A percentile compares a stretch with the other conserved stretches of the same genome.
These are phyloP conservation scores for Xiphias gladius DNA, from an alignment of 2,113 vertebrate genomes.

Conservation along the genomic window DNA sequence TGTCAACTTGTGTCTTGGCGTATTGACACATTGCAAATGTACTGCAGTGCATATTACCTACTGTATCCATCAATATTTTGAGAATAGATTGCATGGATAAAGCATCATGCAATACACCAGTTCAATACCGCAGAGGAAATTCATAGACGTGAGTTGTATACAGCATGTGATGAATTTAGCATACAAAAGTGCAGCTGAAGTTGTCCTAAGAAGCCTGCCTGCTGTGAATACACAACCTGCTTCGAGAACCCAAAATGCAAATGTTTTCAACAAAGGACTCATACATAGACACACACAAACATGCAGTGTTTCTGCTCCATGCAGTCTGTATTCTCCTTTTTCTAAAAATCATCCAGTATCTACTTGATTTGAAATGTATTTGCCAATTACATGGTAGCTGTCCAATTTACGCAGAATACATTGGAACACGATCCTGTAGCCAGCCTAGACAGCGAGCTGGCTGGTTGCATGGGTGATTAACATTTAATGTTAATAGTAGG, in stretches of 20 bases:
- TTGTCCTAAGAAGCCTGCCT: conserved; percentile 39
- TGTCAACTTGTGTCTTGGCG: conserved; percentile 54
- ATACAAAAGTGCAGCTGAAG: conserved; percentile 51
- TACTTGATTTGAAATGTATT: conserved; percentile 68
- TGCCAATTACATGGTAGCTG: conserved; percentile 56
- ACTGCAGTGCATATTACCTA: conserved; percentile 14
- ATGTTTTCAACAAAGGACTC: conserved; percentile 39
- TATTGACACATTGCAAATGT: conserved; percentile 59
- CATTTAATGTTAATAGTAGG: conserved; percentile 80
- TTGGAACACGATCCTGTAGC: conserved; percentile 32
- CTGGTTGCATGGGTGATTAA: conserved; percentile 79
- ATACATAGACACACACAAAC: conserved; percentile 21
- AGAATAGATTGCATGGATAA: conserved; percentile 46
- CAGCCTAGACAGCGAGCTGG: conserved; percentile 25
- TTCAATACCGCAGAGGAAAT: conserved; percentile 38
- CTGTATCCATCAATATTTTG: conserved; percentile 49
- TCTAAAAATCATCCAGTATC: conserved; percentile 58
- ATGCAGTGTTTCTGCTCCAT: conserved; percentile 24
- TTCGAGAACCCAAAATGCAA: conserved; percentile 42
- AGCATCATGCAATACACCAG: conserved; percentile 17
- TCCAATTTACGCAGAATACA: conserved; percentile 62
- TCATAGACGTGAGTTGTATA: conserved; percentile 52
- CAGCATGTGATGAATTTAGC: conserved; percentile 56
- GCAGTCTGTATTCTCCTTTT: conserved; percentile 28
- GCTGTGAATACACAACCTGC: conserved; percentile 42